Evolutionary conservation across 2,888 invertebrate species (phyloP), one percentile per base, ranked within the genome.

Genomic region (Cantharis nigra): DNA sequence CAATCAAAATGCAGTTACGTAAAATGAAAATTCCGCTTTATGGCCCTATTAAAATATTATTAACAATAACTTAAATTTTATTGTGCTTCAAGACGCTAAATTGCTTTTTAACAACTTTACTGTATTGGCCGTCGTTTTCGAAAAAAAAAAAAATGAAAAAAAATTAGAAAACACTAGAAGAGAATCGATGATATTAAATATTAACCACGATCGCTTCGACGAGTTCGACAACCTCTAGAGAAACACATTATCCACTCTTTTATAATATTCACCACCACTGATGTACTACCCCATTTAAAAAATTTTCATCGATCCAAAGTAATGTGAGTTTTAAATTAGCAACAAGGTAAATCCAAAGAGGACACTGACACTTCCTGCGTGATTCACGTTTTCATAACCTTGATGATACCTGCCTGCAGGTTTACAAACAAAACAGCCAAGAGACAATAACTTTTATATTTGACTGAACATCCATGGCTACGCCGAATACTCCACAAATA

Each of bases 311-410:
- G 65, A 67, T 67, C 26, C 1, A 9, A 23, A 67, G 0, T 26
- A 26, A 18, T 67, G 65, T 14, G 65, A n/a, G 65, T 20, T 67
- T 67, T 26, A 26, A 67, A 65, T 49, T n/a, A 49, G 49, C 18
- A 23, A n/a, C 18, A 23, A 18, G 63, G 75, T 16, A 28, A 75
- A 69, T 71, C 75, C 75, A 18, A 26, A 65, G 71, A 76, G 79
- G 77, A 75, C 78, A 76, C 65, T 71, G 72, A 72, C 77, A 74
- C 77, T 80, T 80, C 80, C 80, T 80, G 80, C 72, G 79, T 77
- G 79, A 79, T 76, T 79, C 80, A 79, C 28, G 13, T 73, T 23
- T 65, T 20, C 20, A 67, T 26, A 67, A 7, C 65, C 65, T 67
- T 26, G 65, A 26, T 26, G 26, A 14, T 18, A 26, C 23, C 65